These are phyloP conservation scores for Micromussa lordhowensis DNA, from an alignment of 92 coral and sea anemone genomes.

Conservation along the genomic window DNA sequence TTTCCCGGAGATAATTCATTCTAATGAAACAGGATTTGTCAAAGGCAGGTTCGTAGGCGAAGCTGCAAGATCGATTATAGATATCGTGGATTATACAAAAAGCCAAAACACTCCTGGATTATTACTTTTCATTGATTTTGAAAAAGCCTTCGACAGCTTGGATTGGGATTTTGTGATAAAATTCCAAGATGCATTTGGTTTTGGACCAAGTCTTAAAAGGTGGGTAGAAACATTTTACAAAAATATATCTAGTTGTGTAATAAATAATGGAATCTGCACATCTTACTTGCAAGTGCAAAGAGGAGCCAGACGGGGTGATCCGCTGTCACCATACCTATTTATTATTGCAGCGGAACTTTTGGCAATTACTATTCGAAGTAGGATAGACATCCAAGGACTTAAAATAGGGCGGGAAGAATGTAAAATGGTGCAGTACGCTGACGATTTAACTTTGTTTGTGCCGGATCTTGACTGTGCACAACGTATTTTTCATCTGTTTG, in stretches of 20 bases:
- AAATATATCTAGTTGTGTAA: slow-evolving; percentile 26
- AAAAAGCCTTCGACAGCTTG: slow-evolving; percentile 5
- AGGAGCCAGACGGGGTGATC: slow-evolving; percentile 40
- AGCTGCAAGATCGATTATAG: slow-evolving; percentile 25
- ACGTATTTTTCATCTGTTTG: neutral
- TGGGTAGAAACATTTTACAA: slow-evolving; percentile 36
- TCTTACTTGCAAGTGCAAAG: slow-evolving; percentile 21
- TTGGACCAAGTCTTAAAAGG: slow-evolving; percentile 23
- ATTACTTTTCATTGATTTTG: neutral
- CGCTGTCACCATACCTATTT: slow-evolving; percentile 8
- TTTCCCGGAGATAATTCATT: slow-evolving; percentile 39
- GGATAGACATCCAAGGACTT: slow-evolving; percentile 3
- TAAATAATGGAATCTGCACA: slow-evolving; percentile 37
- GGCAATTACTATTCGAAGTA: slow-evolving; percentile 6
- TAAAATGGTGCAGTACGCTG: slow-evolving; percentile 13
- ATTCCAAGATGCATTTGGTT: slow-evolving; percentile 16
- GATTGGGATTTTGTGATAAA: slow-evolving; percentile 24
- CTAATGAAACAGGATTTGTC: slow-evolving; percentile 33
- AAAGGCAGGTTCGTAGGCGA: slow-evolving; percentile 19
- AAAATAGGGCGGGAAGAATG: neutral
- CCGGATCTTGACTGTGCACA: neutral
- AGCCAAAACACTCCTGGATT: slow-evolving; percentile 6
- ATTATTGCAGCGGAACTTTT: slow-evolving; percentile 8
- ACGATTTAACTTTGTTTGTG: neutral
- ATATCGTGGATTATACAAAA: slow-evolving; percentile 37